phyloP scores from a whole-genome alignment of 2,113 vertebrate species.

The Nesospiza acunhae region DNA sequence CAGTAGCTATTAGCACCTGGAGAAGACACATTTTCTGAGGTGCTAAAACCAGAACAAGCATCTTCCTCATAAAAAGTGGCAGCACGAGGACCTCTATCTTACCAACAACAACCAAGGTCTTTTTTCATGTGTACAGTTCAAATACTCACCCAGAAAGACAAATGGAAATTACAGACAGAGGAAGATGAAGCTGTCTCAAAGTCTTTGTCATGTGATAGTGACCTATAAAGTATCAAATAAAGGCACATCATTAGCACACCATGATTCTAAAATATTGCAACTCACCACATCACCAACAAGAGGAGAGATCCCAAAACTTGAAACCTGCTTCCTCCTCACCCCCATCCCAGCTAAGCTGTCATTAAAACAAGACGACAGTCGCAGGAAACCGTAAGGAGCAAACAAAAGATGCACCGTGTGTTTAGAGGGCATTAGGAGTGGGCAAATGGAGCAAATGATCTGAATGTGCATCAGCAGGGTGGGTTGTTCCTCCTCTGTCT shows the following conservation, averaged over 20 bases:
- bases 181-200: constrained; percentile 88
- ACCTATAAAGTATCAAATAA: constrained; percentile 95
- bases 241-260: constrained; percentile 82
- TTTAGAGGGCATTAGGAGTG: constrained; percentile 25
- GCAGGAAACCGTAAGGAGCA: background rate
- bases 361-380: background rate
- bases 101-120: background rate
- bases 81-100: background rate
- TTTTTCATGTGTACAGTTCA: constrained; percentile 65
- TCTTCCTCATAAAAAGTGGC: background rate
- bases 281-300: background rate
- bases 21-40: constrained; percentile 4
- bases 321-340: constrained; percentile 15
- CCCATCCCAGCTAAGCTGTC: background rate
- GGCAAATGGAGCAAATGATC: constrained; percentile 31
- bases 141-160: constrained; percentile 91
- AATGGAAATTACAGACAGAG: constrained; percentile 87
- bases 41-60: background rate
- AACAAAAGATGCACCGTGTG: constrained; percentile 28
- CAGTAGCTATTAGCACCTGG: background rate
- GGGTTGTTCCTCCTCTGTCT: background rate
- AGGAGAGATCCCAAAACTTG: constrained; percentile 27
- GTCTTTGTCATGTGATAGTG: constrained; percentile 92
- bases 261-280: constrained; percentile 43
- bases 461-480: background rate